Base-by-base conservation (phyloP, 2,888 invertebrate genomes). In the Dasypolia templi region DNA sequence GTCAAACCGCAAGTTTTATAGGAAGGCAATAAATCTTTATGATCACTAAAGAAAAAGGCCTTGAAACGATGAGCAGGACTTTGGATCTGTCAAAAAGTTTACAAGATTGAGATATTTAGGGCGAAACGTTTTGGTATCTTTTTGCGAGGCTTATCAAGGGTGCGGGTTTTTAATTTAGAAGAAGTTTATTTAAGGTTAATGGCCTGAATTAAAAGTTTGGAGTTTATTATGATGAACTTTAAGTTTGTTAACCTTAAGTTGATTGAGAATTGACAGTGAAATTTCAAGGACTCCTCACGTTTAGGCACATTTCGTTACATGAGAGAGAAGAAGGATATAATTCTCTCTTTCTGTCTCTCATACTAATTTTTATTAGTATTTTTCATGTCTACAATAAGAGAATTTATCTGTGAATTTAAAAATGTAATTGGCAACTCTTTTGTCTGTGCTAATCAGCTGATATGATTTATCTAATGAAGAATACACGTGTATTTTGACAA, bases 1-100 rank as follows among this genome's bases (percentile, higher is more conserved):
- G 83, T 72, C 64, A 75, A 55, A 69, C 68, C 66, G 26, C 85
- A 86, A 79, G 61, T 86, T 86, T 86, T 86, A 85, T 86, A 78
- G 76, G 51, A 39, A 29, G 53, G 67, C 55, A 70, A 86, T 86
- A 81, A 83, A 85, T 85, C 79, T 86, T 81, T 86, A 85, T 77
- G 83, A 79, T 79, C 81, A 74, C 77, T 81, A 68, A 86, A 58
- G 77, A 77, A 76, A 68, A 71, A 64, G 49, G 66, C 71, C 64
- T 74, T 74, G 46, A 74, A 26, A 59, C 61, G 73, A 80, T 75
- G 80, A 77, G 69, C 56, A 72, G 67, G 68, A 74, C 73, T 62
- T 35, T 56, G 49, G 59, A 79, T 81, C 75, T 59, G 29, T 81
- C 75, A 79, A 66, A 75, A 83, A 78, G 69, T 77, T 79, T 71